These are phyloP conservation scores for Apogon talboti DNA, from an alignment of 2,797 vertebrate genomes.

Conservation along the genomic window DNA sequence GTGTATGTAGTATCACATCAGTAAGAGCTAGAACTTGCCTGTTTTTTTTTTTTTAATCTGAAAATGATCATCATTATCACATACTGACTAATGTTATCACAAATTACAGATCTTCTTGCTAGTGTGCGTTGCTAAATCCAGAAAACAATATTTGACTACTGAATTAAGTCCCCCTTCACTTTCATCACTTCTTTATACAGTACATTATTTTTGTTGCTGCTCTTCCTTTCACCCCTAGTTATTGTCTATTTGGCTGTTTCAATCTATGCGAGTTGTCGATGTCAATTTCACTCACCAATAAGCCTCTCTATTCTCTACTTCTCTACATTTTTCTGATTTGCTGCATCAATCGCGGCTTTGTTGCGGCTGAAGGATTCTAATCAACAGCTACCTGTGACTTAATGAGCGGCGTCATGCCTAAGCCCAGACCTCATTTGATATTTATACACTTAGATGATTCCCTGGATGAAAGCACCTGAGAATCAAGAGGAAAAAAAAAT, in stretches of 20 bases:
- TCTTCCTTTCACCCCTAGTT: constrained; percentile 18
- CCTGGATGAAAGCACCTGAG: constrained; percentile 34
- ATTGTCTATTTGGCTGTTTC: constrained; percentile 9
- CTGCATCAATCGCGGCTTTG: constrained; percentile 43
- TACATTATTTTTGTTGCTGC: constrained; percentile 13
- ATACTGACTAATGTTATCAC: too few species aligned
- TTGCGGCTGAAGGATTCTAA: constrained; percentile 42
- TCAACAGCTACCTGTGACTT: constrained; percentile 60
- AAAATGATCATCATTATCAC: too few species aligned
- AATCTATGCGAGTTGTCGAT: neutral
- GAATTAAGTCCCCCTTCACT: constrained; percentile 1
- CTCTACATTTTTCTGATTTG: constrained; percentile 21
- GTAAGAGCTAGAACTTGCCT: too few species aligned
- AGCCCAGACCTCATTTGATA: constrained; percentile 52
- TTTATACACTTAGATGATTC: constrained; percentile 43
- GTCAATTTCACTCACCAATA: constrained; percentile 30
- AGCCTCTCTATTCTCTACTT: constrained; percentile 27
- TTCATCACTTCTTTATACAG: constrained; percentile 27
- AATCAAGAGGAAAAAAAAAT: neutral
- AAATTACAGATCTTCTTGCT: too few species aligned
- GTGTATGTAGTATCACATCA: too few species aligned
- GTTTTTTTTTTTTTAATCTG: too few species aligned
- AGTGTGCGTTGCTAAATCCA: neutral
- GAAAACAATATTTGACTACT: constrained; percentile 33
- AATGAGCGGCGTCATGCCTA: constrained; percentile 56